Evolutionary conservation across 1,140 invertebrate genomes (phyloP).

Genomic region (Hyles euphorbiae): DNA sequence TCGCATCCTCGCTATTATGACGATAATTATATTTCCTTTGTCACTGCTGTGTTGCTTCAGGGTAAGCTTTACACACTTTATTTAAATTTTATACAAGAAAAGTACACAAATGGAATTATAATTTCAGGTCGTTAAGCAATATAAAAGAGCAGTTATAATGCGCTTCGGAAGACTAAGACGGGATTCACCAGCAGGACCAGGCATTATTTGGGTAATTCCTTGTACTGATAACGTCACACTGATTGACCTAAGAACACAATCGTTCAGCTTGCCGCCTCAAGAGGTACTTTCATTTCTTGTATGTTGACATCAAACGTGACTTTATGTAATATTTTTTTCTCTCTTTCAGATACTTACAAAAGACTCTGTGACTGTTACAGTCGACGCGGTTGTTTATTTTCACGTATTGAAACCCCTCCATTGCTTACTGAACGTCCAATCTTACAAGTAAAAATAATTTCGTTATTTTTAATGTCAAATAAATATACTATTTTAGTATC

Average conservation of each 20-base stretch:
- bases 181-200: slow-evolving; percentile 85
- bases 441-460: slow-evolving; percentile 76
- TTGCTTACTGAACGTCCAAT: slow-evolving; percentile 85
- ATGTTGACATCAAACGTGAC: neutral
- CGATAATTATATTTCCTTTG: slow-evolving; percentile 35
- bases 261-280: slow-evolving; percentile 90
- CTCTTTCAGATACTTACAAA: slow-evolving; percentile 83
- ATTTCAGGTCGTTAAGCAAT: slow-evolving; percentile 85
- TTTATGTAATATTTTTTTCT: too few species aligned
- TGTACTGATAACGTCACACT: slow-evolving; percentile 87
- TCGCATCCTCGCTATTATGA: slow-evolving; percentile 26
- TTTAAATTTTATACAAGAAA: neutral
- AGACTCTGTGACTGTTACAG: slow-evolving; percentile 92
- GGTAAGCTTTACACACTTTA: slow-evolving; percentile 23
- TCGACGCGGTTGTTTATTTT: slow-evolving; percentile 94
- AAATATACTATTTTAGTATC: neutral
- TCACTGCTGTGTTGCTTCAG: slow-evolving; percentile 33
- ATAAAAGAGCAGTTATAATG: slow-evolving; percentile 87
- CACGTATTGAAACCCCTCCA: slow-evolving; percentile 86
- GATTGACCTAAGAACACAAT: slow-evolving; percentile 85
- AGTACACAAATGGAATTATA: slow-evolving; percentile 1
- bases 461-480: slow-evolving; percentile 9
- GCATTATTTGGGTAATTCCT: slow-evolving; percentile 87
- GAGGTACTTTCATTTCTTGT: slow-evolving; percentile 74
- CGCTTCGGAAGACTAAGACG: slow-evolving; percentile 81